Base-by-base conservation (phyloP, 1,140 invertebrate species). In the Druon quercuslanigerum region DNA sequence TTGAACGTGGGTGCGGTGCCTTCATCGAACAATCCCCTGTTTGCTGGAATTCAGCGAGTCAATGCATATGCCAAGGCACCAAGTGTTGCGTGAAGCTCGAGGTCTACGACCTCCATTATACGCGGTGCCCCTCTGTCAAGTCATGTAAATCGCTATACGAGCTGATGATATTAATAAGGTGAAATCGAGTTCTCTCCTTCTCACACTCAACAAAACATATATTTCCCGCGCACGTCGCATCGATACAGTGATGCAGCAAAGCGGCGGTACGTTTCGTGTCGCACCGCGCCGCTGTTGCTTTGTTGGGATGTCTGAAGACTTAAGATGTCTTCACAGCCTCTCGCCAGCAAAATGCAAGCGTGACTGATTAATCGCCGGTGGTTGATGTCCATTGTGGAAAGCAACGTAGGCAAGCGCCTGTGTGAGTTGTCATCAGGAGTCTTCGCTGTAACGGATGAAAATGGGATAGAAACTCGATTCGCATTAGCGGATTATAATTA, bases 1-100 rank as follows among this genome's bases (percentile, higher is more conserved):
- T 90, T 96, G 51, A 95, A 96, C 87, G 95, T 96, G 81, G 94
- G 94, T 51, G 86, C 90, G 0, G 5, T 89, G 1, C 88, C 90
- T 5, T 73, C 20, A 12, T 40, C 73, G 2, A 83, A 80, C 46
- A 82, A 79, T 16, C 7, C 83, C 7, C 84, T 82, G 56, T 83
- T 83, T 16, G 72, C 75, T 12, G 74, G 51, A 6, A 83, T 73
- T 78, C 80, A 79, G 3, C 70, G 66, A 0, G 74, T 71, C 5
- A 75, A 75, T 9, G n/a, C 57, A 2, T 84, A 75, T 20, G 25
- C 78, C 12, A 82, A 79, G 20, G 50, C 66, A 13, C 76, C 81
- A 72, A 81, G 70, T 56, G 75, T 66, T 12, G 80, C 82, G 83
- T 85, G 81, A 83, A 20, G 25, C 25, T 7, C 13, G 50, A 52